Evolutionary conservation across 2,888 invertebrate genomes (phyloP), one percentile per base, ranked within the genome.

Genomic region (Eupithecia tripunctaria): DNA sequence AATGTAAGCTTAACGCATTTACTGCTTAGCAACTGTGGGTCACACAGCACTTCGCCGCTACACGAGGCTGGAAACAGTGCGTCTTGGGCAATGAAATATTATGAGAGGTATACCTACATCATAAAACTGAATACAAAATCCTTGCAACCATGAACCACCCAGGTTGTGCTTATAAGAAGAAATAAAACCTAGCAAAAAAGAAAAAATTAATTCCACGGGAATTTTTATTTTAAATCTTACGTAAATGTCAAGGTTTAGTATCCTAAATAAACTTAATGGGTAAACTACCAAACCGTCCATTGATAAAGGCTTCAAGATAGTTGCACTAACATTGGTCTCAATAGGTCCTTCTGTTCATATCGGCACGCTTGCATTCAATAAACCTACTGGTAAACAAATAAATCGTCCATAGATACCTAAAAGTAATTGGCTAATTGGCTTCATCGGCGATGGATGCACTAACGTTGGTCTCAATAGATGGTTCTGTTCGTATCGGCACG

Each of bases 211-310:
- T 0, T 56, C 14, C 25, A 56, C 56, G 12, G 21, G 56, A 56
- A 56, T 56, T 56, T 51, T 56, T 56, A 56, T 56, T 56, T 56
- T 56, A 25, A 56, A 56, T 56, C 25, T 56, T 56, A 56, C 25
- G 1, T 56, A 25, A 25, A 56, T 21, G 4, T 14, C 51, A 4
- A 10, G 25, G n/a, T n/a, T 21, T 21, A 21, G 3, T 47, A 47
- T 21, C 21, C 51, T 51, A 51, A 21, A 21, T 56, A 56, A 56
- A 56, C 56, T 25, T 56, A 25, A 25, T 56, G 25, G 25, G 12
- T 56, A 25, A 5, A 56, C 25, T 25, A 56, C 21, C 25, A 51
- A 51, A 21, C 12, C 51, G 51, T 51, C 8, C 47, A 51, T 21
- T 21, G 51, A 21, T 2, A 21, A 47, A 51, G 21, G 21, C 10